These are phyloP conservation scores for Cyclargus thomasi DNA, from an alignment of 1,140 invertebrate species.

Conservation along the genomic window DNA sequence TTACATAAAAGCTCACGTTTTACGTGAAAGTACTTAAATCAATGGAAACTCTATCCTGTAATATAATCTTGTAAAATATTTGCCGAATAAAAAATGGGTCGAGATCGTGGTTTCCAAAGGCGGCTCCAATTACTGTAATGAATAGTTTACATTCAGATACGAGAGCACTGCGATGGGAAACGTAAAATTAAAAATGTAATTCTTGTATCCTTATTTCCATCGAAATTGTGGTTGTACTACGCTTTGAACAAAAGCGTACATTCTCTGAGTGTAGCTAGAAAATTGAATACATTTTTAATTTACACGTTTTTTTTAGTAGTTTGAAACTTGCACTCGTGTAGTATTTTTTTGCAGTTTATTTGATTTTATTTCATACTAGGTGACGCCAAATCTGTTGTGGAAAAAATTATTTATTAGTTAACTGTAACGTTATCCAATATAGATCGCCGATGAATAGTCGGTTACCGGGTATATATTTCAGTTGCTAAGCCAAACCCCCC, in stretches of 20 bases:
- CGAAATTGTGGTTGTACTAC: no score
- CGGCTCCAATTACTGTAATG: conserved; percentile 13
- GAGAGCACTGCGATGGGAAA: conserved; percentile 3
- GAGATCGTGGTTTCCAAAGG: conserved; percentile 8
- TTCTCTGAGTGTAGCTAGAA: no score
- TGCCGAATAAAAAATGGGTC: conserved; percentile 10
- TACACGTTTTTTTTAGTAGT: not conserved
- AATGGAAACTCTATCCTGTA: not conserved
- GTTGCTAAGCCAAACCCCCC: not conserved
- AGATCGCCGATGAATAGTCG: no score
- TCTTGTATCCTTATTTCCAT: not conserved
- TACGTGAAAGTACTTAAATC: not conserved
- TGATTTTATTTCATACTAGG: no score
- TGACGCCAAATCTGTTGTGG: no score
- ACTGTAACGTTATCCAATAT: no score
- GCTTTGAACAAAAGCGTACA: no score
- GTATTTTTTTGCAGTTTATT: no score
- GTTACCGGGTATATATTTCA: no score
- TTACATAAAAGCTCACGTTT: not conserved
- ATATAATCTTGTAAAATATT: conserved; percentile 14
- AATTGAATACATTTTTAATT: not conserved
- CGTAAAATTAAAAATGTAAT: conserved; percentile 2
- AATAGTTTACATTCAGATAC: conserved; percentile 11
- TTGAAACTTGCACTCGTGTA: not conserved
- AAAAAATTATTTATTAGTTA: no score